Evolutionary conservation across 2,797 vertebrate species (phyloP).

Genomic region (Pseudochirops cupreus): DNA sequence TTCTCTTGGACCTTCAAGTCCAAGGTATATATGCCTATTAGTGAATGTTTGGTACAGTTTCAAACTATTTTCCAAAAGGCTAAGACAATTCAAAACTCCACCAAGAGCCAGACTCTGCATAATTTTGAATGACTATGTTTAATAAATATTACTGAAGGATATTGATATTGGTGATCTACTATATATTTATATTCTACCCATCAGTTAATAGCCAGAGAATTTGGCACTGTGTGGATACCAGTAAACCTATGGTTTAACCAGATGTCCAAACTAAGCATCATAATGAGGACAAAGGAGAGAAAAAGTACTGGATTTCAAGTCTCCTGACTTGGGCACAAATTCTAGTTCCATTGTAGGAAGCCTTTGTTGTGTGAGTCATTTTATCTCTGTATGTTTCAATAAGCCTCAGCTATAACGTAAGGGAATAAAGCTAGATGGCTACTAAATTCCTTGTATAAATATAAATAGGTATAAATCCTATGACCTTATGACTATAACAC

Average conservation of each 20-base stretch:
- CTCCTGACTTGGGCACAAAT: neutral
- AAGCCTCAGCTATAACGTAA: neutral
- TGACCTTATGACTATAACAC: neutral
- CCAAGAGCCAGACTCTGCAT: neutral
- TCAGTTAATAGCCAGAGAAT: conserved; percentile 31
- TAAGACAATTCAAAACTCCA: neutral
- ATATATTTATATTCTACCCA: conserved; percentile 20
- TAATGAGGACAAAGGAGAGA: neutral
- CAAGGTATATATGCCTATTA: neutral
- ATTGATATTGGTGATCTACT: neutral
- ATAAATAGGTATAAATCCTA: neutral
- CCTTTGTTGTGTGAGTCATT: neutral
- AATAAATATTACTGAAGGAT: neutral
- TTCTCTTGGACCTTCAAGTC: neutral
- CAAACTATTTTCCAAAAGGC: neutral
- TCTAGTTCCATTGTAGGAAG: neutral
- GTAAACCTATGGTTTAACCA: conserved; percentile 21
- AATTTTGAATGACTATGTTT: conserved; percentile 8
- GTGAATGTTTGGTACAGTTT: neutral
- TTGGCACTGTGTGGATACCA: neutral
- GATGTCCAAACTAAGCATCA: conserved; percentile 6
- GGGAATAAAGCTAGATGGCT: neutral
- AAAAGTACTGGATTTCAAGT: neutral
- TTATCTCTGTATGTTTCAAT: neutral
- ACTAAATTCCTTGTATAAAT: neutral